Evolutionary conservation across 2,797 vertebrate genomes (phyloP).

Genomic region (Gymnopithys bicolor): DNA sequence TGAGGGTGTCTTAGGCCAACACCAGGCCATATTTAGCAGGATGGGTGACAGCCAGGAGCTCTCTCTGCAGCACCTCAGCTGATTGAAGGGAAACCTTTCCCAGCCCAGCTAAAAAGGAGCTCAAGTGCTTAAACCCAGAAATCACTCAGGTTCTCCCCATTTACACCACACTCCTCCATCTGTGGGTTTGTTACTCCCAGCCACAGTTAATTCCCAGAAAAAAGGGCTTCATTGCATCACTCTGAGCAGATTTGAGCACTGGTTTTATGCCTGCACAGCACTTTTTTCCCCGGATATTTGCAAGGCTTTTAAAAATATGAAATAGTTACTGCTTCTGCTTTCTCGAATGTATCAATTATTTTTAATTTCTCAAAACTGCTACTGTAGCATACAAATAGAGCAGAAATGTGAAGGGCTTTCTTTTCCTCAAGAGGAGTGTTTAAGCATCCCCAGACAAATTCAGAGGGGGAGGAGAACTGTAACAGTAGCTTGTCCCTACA

Average conservation of each 20-base stretch:
- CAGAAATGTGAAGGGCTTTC: background rate
- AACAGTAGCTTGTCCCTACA: background rate
- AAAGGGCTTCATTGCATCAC: background rate
- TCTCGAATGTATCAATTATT: slow-evolving; percentile 60
- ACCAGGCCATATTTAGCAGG: background rate
- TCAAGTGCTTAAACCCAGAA: background rate
- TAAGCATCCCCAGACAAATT: slow-evolving; percentile 20
- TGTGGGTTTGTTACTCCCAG: background rate
- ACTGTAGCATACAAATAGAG: slow-evolving; percentile 39
- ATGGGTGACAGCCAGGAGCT: background rate
- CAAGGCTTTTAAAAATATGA: slow-evolving; percentile 68
- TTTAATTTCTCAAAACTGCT: slow-evolving; percentile 59
- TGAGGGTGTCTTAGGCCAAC: background rate
- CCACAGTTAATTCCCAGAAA: background rate
- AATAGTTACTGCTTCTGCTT: slow-evolving; percentile 36
- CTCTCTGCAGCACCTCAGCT: background rate
- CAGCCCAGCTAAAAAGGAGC: background rate
- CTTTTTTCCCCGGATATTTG: slow-evolving; percentile 41
- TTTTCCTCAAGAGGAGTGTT: background rate
- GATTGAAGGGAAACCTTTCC: background rate
- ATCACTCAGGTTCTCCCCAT: background rate
- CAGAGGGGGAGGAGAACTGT: background rate
- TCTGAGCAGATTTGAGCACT: background rate
- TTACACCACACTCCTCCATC: background rate
- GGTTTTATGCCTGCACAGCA: slow-evolving; percentile 34